Evolutionary conservation across 2,888 invertebrate genomes (phyloP).

Genomic region (Hypomecis punctinalis): DNA sequence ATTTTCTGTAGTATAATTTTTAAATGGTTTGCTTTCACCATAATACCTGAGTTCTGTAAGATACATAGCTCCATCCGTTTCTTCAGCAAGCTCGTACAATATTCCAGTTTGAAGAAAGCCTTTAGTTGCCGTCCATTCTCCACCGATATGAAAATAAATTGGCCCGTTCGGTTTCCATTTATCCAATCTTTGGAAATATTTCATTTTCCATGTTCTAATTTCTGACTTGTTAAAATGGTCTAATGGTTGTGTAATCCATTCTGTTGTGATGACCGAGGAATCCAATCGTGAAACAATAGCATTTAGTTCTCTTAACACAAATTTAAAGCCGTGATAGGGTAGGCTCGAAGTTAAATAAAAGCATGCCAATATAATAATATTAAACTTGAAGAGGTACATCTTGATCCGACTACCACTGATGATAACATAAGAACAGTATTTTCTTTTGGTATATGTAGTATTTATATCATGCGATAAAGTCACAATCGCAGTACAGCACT

Average conservation of each 20-base stretch:
- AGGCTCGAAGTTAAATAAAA: conserved; percentile 47
- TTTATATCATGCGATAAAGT: too few species aligned
- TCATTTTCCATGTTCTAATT: conserved; percentile 68
- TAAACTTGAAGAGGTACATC: conserved; percentile 45
- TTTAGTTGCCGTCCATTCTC: conserved; percentile 63
- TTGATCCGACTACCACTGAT: neutral
- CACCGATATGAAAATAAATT: conserved; percentile 68
- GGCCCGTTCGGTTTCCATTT: conserved; percentile 65
- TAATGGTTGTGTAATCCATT: conserved; percentile 68
- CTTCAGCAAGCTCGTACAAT: conserved; percentile 68
- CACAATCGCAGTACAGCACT: too few species aligned
- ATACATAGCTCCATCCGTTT: conserved; percentile 74
- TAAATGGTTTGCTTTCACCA: conserved; percentile 69
- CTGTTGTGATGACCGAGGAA: conserved; percentile 45
- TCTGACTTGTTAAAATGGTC: conserved; percentile 68
- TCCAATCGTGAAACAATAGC: conserved; percentile 44
- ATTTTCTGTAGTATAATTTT: conserved; percentile 57
- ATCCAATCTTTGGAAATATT: conserved; percentile 67
- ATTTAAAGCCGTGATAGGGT: conserved; percentile 58
- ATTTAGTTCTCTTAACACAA: conserved; percentile 54
- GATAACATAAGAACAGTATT: neutral
- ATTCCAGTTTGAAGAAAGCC: conserved; percentile 63
- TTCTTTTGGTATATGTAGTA: too few species aligned
- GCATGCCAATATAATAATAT: conserved; percentile 44
- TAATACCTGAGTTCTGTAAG: conserved; percentile 75